Conservation (phyloP, 2,888 invertebrate species). For the Reticulitermes lucifugus region DNA sequence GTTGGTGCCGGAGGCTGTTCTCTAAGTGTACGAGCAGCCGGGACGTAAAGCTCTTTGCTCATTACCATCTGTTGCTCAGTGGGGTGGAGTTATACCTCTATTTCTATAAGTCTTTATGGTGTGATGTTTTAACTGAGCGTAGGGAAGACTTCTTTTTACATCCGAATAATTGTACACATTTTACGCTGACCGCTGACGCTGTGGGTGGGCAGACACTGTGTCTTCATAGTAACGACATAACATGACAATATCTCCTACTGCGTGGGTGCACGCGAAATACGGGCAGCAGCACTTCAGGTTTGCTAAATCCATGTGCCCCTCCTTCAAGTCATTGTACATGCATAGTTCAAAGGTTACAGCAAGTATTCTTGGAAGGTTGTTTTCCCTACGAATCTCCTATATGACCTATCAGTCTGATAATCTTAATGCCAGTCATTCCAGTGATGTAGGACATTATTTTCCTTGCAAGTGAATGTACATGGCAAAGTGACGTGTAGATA, state of each 20-base stretch:
- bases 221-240: neutral
- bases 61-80: too few species aligned
- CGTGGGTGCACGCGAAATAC: conserved; percentile 3
- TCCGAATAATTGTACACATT: too few species aligned
- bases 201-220: neutral
- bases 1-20: too few species aligned
- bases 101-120: too few species aligned
- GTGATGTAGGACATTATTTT: neutral
- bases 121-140: too few species aligned
- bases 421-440: neutral
- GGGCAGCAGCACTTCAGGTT: neutral
- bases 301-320: neutral
- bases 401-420: neutral
- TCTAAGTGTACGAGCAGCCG: too few species aligned
- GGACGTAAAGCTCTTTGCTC: too few species aligned
- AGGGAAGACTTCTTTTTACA: too few species aligned
- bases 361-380: neutral
- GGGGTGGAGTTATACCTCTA: too few species aligned
- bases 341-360: conserved; percentile 11
- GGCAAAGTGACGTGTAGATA: too few species aligned
- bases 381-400: neutral
- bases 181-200: neutral
- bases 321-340: conserved; percentile 2
- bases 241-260: neutral
- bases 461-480: neutral